Conservation (phyloP, 2,113 vertebrate species). For the Dromas ardeola region DNA sequence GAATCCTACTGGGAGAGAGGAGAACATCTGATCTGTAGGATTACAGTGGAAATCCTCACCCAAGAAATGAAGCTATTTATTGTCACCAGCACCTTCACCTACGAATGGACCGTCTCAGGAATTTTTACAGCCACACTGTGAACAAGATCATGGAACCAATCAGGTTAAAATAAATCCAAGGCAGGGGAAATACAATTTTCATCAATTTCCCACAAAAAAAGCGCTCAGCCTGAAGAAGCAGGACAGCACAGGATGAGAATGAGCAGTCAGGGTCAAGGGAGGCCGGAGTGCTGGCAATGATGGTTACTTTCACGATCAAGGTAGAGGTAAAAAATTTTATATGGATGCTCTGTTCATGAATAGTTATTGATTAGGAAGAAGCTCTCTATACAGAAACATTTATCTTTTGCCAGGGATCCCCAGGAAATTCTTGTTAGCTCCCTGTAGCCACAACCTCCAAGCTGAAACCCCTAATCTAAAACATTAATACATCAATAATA, state of each 20-base stretch:
- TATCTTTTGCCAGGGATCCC: neutral
- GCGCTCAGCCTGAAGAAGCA: neutral
- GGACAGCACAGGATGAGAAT: neutral
- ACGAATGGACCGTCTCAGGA: neutral
- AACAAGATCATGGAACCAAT: neutral
- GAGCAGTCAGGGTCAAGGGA: neutral
- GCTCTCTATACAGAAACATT: neutral
- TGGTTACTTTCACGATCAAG: neutral
- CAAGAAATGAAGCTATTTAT: neutral
- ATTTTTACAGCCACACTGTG: neutral
- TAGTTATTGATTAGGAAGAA: neutral
- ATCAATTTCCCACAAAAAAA: neutral
- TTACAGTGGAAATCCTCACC: neutral
- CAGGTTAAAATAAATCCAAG: neutral
- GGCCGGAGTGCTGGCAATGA: rapidly evolving
- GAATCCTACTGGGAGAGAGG: rapidly evolving
- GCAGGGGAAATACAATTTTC: neutral
- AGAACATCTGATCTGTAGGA: neutral
- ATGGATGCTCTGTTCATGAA: neutral
- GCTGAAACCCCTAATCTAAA: neutral
- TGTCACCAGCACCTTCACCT: neutral
- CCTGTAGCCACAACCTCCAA: neutral
- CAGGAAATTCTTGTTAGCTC: neutral
- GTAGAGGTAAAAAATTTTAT: neutral
- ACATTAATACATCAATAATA: neutral